phyloP scores from a whole-genome alignment of 2,113 vertebrate genomes.

The Proterorhinus semilunaris region DNA sequence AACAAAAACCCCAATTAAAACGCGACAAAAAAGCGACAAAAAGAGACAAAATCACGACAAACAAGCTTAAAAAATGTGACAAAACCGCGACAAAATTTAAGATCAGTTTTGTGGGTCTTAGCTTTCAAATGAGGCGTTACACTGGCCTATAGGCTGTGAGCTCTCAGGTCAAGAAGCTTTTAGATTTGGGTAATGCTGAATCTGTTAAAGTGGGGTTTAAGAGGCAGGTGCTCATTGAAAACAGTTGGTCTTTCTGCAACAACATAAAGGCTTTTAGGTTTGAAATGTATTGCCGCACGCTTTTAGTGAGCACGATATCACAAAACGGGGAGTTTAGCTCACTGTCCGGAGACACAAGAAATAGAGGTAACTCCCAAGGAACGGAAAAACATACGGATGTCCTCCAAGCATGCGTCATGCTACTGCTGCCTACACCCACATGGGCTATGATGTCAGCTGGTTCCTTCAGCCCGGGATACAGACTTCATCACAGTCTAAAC shows the following conservation, averaged over 20 bases:
- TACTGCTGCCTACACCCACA: slow-evolving; percentile 66
- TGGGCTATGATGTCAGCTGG: slow-evolving; percentile 60
- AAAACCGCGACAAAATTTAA: too few relatives aligned
- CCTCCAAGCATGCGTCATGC: slow-evolving; percentile 72
- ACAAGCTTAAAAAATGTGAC: too few relatives aligned
- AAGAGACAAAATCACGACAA: too few relatives aligned
- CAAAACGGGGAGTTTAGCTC: slow-evolving; percentile 18
- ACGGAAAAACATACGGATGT: slow-evolving; percentile 68
- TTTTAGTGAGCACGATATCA: background rate
- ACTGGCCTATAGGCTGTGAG: too few relatives aligned
- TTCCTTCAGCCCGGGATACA: slow-evolving; percentile 36
- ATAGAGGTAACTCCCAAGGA: slow-evolving; percentile 56
- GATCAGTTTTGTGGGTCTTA: too few relatives aligned
- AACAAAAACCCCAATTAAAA: too few relatives aligned
- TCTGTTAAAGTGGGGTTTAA: too few relatives aligned
- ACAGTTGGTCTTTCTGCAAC: background rate
- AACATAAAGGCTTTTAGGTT: background rate
- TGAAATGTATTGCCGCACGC: slow-evolving; percentile 4
- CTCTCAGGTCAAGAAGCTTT: too few relatives aligned
- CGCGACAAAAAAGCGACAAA: too few relatives aligned
- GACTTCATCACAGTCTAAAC: slow-evolving; percentile 11
- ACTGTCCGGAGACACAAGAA: slow-evolving; percentile 38
- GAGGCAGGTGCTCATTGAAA: too few relatives aligned
- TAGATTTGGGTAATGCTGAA: too few relatives aligned
- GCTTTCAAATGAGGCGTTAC: too few relatives aligned